These are phyloP conservation scores for Probaryconus sp. DNA, from an alignment of 1,140 invertebrate species.

Conservation along the genomic window DNA sequence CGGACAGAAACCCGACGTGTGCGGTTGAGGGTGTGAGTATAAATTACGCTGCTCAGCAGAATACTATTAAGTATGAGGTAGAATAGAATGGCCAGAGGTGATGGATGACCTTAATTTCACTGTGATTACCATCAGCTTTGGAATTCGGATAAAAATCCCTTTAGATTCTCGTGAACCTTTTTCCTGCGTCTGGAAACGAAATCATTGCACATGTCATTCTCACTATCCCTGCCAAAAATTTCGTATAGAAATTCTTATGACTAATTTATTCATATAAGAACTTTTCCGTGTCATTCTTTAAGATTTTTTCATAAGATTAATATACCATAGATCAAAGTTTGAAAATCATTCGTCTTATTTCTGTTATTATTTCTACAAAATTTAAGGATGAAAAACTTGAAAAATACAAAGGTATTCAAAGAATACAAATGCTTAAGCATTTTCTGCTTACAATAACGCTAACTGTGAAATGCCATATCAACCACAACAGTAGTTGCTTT, in stretches of 20 bases:
- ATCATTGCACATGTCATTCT: constrained; percentile 42
- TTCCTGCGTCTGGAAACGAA: constrained; percentile 16
- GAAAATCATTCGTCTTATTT: no score
- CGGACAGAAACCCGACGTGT: constrained; percentile 31
- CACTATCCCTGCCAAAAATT: constrained; percentile 15
- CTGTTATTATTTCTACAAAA: no score
- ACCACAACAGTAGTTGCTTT: no score
- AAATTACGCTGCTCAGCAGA: constrained; percentile 71
- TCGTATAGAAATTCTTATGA: background rate
- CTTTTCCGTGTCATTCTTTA: constrained; percentile 12
- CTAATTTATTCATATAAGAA: constrained; percentile 12
- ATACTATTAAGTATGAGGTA: constrained; percentile 70
- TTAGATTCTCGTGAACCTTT: constrained; percentile 58
- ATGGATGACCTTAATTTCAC: constrained; percentile 75
- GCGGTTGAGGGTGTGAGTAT: constrained; percentile 49
- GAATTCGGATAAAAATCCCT: constrained; percentile 73
- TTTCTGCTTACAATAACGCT: no score
- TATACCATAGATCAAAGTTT: no score
- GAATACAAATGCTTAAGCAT: no score
- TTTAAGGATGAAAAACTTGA: no score
- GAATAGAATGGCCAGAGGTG: constrained; percentile 67
- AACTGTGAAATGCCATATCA: no score
- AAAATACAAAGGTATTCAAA: no score
- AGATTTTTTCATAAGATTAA: no score
- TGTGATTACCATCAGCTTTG: constrained; percentile 69